Evolutionary conservation across 2,113 vertebrate species (phyloP), one percentile per base, ranked within the genome.

Genomic region (Bambusicola thoracicus): DNA sequence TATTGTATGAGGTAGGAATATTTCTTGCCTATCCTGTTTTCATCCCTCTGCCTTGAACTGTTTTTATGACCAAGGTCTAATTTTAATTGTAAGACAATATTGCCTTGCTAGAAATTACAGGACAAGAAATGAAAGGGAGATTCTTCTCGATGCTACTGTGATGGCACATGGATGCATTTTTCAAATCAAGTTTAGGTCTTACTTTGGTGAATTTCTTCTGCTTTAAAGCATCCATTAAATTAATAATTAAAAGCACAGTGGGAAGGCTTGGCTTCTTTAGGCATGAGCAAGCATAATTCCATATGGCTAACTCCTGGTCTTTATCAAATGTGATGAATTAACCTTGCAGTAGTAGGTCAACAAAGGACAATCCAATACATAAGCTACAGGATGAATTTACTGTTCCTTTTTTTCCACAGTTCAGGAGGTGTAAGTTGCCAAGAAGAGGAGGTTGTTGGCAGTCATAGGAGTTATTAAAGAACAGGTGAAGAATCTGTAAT

Each of bases 221-320:
- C 34, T 77, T 62, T 81, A 88, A 90, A 81, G 4, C 25, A 72
- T 46, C n/a, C 24, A 68, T 80, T 80, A 82, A 85, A 93, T 84
- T 92, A 88, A 81, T 88, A 90, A 75, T 96, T 93, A 85, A 93
- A 86, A 62, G 29, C 36, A 86, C 46, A 75, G 38, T 74, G 17
- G 41, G 76, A 86, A 74, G 22, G 62, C 68, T 94, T 88, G 46
- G 16, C n/a, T 85, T 87, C 59, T 90, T 88, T 27, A 74, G 19
- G 14, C 41, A 67, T 51, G 61, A 85, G 32, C 16, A 85, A 85
- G 41, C 21, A 46, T 56, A 75, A 63, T 81, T 85, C 40, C 46
- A 90, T 70, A 55, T 36, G 38, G 34, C 30, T 74, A 93, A 46
- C 29, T 81, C 34, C 6, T 29, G 27, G 14, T 75, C 30, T 83